phyloP scores from a whole-genome alignment of 1,140 invertebrate genomes.

The Plutomurus gul region DNA sequence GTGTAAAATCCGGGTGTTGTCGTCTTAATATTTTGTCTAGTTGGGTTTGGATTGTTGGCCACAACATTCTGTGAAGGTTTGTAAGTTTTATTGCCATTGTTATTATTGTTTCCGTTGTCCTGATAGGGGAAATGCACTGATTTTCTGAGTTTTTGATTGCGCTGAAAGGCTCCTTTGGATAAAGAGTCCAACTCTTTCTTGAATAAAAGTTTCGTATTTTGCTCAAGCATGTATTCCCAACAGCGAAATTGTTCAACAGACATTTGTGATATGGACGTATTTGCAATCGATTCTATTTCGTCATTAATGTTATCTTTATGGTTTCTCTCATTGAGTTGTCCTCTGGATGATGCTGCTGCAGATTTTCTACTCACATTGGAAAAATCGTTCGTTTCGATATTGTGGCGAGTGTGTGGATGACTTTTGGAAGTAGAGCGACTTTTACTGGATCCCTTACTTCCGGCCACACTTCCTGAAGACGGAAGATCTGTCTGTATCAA shows the following conservation, averaged over 20 bases:
- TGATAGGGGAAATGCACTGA: slow-evolving; percentile 53
- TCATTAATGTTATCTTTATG: slow-evolving; percentile 47
- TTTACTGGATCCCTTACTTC: slow-evolving; percentile 35
- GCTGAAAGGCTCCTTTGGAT: slow-evolving; percentile 57
- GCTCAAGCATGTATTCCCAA: slow-evolving; percentile 91
- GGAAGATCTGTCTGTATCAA: slow-evolving; percentile 52
- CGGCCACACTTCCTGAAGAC: slow-evolving; percentile 37
- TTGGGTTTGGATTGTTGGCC: background rate
- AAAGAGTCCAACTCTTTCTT: slow-evolving; percentile 85
- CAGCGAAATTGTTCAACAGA: slow-evolving; percentile 87
- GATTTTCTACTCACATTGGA: slow-evolving; percentile 1
- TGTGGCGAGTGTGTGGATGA: slow-evolving; percentile 23
- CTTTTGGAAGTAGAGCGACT: background rate
- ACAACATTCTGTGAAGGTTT: background rate
- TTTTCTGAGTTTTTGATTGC: slow-evolving; percentile 52
- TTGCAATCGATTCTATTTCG: slow-evolving; percentile 62
- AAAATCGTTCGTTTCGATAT: slow-evolving; percentile 28
- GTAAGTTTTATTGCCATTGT: background rate
- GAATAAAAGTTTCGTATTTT: slow-evolving; percentile 84
- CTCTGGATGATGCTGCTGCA: background rate
- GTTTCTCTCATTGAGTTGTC: background rate
- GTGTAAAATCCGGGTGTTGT: slow-evolving; percentile 50
- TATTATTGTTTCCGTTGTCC: slow-evolving; percentile 23
- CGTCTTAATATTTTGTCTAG: background rate
- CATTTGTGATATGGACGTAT: slow-evolving; percentile 63